Evolutionary conservation across 2,113 vertebrate species (phyloP).

Genomic region (Carassius carassius): DNA sequence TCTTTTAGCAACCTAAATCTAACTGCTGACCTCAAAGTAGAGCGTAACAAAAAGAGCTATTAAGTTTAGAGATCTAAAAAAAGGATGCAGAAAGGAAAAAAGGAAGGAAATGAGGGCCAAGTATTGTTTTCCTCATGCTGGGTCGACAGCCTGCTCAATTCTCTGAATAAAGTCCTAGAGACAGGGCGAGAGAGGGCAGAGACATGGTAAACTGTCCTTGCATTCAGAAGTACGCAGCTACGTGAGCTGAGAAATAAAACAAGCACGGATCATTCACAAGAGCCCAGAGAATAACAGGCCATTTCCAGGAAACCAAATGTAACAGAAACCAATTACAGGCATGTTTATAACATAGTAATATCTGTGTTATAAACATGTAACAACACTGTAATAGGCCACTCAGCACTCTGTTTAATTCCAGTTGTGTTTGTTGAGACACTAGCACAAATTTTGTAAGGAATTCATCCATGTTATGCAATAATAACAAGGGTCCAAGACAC

Average conservation of each 20-base stretch:
- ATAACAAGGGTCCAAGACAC: background rate
- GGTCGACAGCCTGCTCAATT: slow-evolving; percentile 15
- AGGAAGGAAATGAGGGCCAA: background rate
- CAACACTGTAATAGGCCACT: background rate
- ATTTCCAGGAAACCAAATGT: background rate
- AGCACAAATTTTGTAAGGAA: slow-evolving; percentile 3
- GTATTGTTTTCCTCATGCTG: slow-evolving; percentile 30
- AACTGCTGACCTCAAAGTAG: background rate
- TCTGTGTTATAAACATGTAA: background rate
- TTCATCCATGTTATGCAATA: slow-evolving; percentile 15
- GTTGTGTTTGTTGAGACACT: slow-evolving; percentile 1
- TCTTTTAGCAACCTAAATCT: background rate
- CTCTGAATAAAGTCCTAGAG: slow-evolving; percentile 20
- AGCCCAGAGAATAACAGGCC: background rate
- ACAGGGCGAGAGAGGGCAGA: slow-evolving; percentile 24
- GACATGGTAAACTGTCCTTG: slow-evolving; percentile 27
- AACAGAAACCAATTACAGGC: background rate
- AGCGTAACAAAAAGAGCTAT: background rate
- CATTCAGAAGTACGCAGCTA: slow-evolving; percentile 32
- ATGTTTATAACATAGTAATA: slow-evolving; percentile 5
- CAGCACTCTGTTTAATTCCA: background rate
- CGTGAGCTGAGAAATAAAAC: slow-evolving; percentile 38
- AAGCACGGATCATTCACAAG: slow-evolving; percentile 16
- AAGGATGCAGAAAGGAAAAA: background rate
- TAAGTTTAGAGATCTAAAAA: background rate